These are phyloP conservation scores for Trichopria drosophilae DNA, from an alignment of 2,888 invertebrate species.

Conservation along the genomic window DNA sequence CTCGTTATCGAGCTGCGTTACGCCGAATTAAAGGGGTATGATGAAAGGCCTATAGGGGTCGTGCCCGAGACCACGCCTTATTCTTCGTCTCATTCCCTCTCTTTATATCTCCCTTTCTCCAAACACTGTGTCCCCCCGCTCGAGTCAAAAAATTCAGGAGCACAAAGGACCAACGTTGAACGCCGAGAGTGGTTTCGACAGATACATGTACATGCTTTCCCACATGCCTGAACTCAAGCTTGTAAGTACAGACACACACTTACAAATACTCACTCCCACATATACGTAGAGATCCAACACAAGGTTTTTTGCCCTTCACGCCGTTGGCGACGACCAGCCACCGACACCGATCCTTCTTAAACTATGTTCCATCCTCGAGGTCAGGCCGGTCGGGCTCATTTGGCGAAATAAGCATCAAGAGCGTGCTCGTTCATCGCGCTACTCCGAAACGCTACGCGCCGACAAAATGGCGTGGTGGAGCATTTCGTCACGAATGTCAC, in stretches of 20 bases:
- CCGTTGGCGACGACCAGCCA: slow-evolving; percentile 14
- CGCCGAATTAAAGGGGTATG: slow-evolving; percentile 48
- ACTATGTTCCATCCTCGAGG: slow-evolving; percentile 19
- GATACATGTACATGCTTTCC: no score
- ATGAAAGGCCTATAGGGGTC: slow-evolving; percentile 48
- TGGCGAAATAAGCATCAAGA: no score
- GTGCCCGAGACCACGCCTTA: slow-evolving; percentile 49
- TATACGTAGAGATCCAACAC: no score
- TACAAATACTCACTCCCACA: no score
- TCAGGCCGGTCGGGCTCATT: slow-evolving; percentile 28
- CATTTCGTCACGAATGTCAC: no score
- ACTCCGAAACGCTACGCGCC: slow-evolving; percentile 33
- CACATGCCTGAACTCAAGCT: no score
- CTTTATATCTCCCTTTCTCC: slow-evolving; percentile 2
- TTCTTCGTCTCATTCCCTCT: slow-evolving; percentile 19
- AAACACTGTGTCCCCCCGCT: not conserved
- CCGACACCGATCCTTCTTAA: slow-evolving; percentile 23
- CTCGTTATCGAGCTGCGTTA: no score
- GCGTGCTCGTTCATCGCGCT: slow-evolving; percentile 35
- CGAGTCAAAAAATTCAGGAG: no score
- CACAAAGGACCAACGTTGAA: no score
- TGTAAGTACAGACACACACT: no score
- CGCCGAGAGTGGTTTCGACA: no score
- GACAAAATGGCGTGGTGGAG: slow-evolving; percentile 35
- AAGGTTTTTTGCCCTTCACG: slow-evolving; percentile 4